Evolutionary conservation across 2,888 invertebrate species (phyloP), one percentile per base, ranked within the genome.

Genomic region (Heliconius aoede): DNA sequence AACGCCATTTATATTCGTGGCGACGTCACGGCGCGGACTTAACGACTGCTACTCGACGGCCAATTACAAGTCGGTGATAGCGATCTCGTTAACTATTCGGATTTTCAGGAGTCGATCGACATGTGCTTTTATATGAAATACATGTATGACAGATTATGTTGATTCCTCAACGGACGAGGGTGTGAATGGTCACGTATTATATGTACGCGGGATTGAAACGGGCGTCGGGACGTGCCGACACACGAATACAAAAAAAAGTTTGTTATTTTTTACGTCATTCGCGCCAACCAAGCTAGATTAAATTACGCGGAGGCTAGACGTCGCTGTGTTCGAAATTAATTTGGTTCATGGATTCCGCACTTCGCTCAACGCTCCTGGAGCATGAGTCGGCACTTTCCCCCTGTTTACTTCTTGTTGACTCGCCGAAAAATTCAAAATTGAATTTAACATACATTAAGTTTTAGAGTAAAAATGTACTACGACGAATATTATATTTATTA

Each of bases 131-230:
- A 85, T 83, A 87, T 85, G 84, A 84, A 83, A 77, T 79, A 81
- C 80, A 84, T 80, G 83, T 85, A 84, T 89, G 89, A 90, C 86
- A 84, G 85, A 88, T 84, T 88, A 86, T 88, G 87, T 90, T 89
- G 90, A 88, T 90, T 85, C 83, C 86, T 85, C 86, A 80, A 84
- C 84, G 86, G 85, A 80, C 81, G 81, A 72, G 82, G 83, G 82
- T 83, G 86, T 88, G 88, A 90, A 91, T 88, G 89, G 91, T 92
- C 93, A 93, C 93, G 93, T 92, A 88, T 86, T 87, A 87, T 88
- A 85, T 88, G 86, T 87, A 84, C 84, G 87, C 84, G 82, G 86
- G 89, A 89, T 91, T 89, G 89, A 87, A 91, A 86, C 85, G 87
- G 84, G 86, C 81, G 84, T 73, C 80, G 79, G 87, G 82, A 91